Evolutionary conservation across 2,888 invertebrate species (phyloP), one percentile per base, ranked within the genome.

Genomic region (Synergus gifuensis): DNA sequence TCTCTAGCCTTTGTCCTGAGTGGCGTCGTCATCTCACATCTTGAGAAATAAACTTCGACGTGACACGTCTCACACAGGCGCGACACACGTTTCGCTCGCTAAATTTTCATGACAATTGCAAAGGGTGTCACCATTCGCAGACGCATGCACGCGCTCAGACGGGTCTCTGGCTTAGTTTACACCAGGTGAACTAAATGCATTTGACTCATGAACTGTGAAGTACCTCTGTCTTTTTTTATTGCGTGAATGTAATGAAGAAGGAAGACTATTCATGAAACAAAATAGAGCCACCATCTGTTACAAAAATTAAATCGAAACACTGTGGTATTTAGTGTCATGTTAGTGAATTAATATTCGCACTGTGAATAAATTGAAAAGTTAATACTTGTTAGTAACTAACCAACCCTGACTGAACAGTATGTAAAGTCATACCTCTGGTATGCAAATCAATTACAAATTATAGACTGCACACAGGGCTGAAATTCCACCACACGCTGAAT

Each of bases 21-120:
- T 36, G 46, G n/a, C 28, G 46, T 22, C 62, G 18, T 54, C 62
- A 44, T 44, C 76, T 62, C 63, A 63, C 62, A 76, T 76, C 44
- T 76, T 63, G 76, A 76, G 76, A 60, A 76, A 76, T 60, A 63
- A 42, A 76, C 46, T 62, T 76, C 46, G 54, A 73, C 73, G 73
- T 36, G 73, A 73, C 73, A 73, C 40, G 79, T 80, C 82, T 85
- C 78, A 81, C 78, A 81, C 79, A 81, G 79, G 44, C 73, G 67
- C 84, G 81, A 79, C 80, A 82, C 81, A 81, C 85, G 83, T 84
- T 83, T 83, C 85, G 76, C 82, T 81, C 79, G 84, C 79, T 76
- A 83, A 83, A 88, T 87, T 88, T 84, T 86, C 83, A 83, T 83
- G 84, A 86, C 86, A 85, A 85, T 86, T 79, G 83, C 78, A 79